A percentile compares a stretch with the other conserved stretches of the same genome.
phyloP scores from a whole-genome alignment of 2,797 vertebrate genomes.

The Halcyon leucocephala region DNA sequence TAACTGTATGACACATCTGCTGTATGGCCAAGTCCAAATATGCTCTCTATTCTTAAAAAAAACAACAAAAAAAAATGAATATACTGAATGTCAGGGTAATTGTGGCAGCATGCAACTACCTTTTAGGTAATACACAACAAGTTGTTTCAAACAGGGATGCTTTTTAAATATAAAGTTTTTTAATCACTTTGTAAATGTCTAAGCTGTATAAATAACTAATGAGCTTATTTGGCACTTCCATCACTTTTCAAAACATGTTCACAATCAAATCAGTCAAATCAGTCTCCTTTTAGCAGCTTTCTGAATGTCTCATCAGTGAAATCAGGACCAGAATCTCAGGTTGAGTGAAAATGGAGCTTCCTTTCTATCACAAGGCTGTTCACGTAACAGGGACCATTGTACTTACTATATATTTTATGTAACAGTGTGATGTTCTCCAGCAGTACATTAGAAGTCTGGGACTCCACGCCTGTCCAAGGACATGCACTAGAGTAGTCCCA shows the following conservation, averaged over 20 bases:
- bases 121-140: background rate
- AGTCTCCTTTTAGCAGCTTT: background rate
- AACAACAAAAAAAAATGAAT: background rate
- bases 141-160: background rate
- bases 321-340: background rate
- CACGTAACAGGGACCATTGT: background rate
- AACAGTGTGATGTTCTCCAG: background rate
- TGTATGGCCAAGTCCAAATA: background rate
- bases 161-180: background rate
- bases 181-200: background rate
- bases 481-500: background rate
- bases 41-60: background rate
- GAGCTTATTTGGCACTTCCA: background rate
- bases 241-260: background rate
- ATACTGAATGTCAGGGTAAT: background rate
- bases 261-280: background rate
- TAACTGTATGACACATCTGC: background rate
- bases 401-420: background rate
- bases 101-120: background rate
- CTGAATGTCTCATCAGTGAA: background rate
- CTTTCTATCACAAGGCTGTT: background rate
- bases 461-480: background rate
- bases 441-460: background rate
- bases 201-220: background rate
- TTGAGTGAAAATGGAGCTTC: background rate